Percentiles rank a stretch among this genome's conserved stretches.
Evolutionary conservation across 2,888 invertebrate genomes (phyloP).

Genomic region (Drosophila demipolita): DNA sequence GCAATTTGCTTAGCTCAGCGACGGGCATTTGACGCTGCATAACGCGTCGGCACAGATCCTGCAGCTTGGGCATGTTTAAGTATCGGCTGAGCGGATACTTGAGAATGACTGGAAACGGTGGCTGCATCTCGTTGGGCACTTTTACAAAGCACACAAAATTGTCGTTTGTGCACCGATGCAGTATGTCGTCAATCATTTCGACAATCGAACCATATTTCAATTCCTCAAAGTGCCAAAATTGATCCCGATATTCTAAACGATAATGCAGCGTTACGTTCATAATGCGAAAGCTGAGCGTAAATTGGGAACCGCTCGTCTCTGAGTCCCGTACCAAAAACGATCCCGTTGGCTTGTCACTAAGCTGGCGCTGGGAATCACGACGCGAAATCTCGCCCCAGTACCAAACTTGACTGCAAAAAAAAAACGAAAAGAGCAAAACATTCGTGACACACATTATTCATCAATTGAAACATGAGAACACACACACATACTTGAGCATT

Average conservation of each 20-base stretch:
- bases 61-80: conserved; percentile 89
- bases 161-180: conserved; percentile 89
- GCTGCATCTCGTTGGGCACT: conserved; percentile 88
- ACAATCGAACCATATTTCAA: conserved; percentile 87
- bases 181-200: conserved; percentile 90
- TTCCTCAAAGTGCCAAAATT: conserved; percentile 85
- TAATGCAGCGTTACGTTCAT: conserved; percentile 90
- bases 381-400: conserved; percentile 93
- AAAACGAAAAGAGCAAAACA: conserved; percentile 16
- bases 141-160: conserved; percentile 90
- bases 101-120: conserved; percentile 90
- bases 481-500: conserved; percentile 81
- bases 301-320: conserved; percentile 87
- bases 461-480: neutral
- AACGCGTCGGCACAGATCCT: conserved; percentile 90
- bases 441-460: conserved; percentile 29
- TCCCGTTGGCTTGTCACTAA: conserved; percentile 90
- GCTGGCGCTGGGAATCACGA: conserved; percentile 89
- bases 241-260: conserved; percentile 89
- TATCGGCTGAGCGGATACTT: conserved; percentile 91
- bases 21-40: conserved; percentile 88
- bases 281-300: conserved; percentile 91
- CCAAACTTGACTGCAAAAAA: conserved; percentile 87
- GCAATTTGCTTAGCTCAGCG: conserved; percentile 89
- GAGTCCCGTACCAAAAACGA: conserved; percentile 93